Evolutionary conservation across 1,140 invertebrate genomes (phyloP).

Genomic region (Drosophila saltans): DNA sequence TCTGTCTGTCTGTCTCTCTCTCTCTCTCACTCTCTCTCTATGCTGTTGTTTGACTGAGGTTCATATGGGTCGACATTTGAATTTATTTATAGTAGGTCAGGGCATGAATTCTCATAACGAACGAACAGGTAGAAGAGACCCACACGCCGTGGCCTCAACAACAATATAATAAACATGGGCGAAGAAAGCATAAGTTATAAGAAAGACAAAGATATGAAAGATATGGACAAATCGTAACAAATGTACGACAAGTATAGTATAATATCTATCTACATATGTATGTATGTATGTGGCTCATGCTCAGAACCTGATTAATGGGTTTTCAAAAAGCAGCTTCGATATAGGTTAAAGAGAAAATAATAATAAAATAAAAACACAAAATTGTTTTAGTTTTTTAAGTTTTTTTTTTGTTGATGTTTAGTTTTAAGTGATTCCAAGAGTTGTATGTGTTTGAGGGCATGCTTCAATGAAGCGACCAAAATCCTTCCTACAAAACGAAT

Average conservation of each 20-base stretch:
- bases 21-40: neutral
- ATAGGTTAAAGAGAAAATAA: neutral
- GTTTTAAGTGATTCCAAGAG: constrained; percentile 8
- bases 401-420: too few species aligned
- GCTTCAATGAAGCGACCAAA: constrained; percentile 37
- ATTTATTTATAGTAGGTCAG: constrained; percentile 71
- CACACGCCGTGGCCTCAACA: constrained; percentile 17
- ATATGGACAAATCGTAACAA: constrained; percentile 6
- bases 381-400: too few species aligned
- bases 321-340: neutral
- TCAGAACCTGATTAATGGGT: constrained; percentile 55
- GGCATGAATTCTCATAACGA: constrained; percentile 31
- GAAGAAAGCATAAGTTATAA: constrained; percentile 66
- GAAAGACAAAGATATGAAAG: neutral
- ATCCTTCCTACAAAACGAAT: constrained; percentile 29
- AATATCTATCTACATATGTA: too few species aligned
- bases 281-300: neutral
- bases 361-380: too few species aligned
- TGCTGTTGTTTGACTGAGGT: constrained; percentile 32
- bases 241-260: neutral
- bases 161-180: constrained; percentile 37
- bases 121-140: constrained; percentile 46
- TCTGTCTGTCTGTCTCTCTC: neutral
- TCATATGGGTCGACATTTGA: constrained; percentile 51
- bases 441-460: constrained; percentile 39